Evolutionary conservation across 2,797 vertebrate species (phyloP).

Genomic region (Pangasius djambal): DNA sequence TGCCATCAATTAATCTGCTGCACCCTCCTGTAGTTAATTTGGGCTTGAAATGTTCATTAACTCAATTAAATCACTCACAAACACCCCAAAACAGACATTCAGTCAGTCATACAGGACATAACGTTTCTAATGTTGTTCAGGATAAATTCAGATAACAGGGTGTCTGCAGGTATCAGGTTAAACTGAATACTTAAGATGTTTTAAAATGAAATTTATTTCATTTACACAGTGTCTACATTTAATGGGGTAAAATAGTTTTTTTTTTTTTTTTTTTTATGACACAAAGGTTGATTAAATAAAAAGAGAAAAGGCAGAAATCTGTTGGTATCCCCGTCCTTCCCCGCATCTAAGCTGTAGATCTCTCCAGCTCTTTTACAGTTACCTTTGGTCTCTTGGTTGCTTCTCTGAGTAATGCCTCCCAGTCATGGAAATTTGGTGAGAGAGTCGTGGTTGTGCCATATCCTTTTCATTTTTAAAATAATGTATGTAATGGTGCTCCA

Average conservation of each 20-base stretch:
- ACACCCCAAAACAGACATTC: not conserved
- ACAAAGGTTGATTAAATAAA: not conserved
- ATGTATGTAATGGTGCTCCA: not conserved
- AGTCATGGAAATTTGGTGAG: too few species aligned
- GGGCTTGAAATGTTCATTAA: not conserved
- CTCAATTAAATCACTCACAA: not conserved
- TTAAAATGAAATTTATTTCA: too few species aligned
- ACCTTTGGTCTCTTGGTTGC: not conserved
- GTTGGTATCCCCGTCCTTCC: too few species aligned
- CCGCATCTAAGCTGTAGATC: not conserved
- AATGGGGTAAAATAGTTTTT: not conserved
- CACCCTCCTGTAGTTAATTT: not conserved
- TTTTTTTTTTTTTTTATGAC: not conserved
- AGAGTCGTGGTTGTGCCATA: too few species aligned
- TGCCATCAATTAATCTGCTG: not conserved
- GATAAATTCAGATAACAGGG: conserved; percentile 32
- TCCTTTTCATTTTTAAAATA: not conserved
- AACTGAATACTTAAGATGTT: not conserved
- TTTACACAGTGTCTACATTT: not conserved
- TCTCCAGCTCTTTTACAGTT: not conserved
- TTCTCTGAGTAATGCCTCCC: not conserved
- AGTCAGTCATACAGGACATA: conserved; percentile 16
- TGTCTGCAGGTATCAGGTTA: conserved; percentile 5
- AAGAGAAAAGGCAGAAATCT: not conserved
- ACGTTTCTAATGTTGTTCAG: conserved; percentile 63